Percentiles rank a stretch among this genome's conserved stretches.
phyloP scores from a whole-genome alignment of 2,888 invertebrate genomes.

The Drosophila diplacantha region DNA sequence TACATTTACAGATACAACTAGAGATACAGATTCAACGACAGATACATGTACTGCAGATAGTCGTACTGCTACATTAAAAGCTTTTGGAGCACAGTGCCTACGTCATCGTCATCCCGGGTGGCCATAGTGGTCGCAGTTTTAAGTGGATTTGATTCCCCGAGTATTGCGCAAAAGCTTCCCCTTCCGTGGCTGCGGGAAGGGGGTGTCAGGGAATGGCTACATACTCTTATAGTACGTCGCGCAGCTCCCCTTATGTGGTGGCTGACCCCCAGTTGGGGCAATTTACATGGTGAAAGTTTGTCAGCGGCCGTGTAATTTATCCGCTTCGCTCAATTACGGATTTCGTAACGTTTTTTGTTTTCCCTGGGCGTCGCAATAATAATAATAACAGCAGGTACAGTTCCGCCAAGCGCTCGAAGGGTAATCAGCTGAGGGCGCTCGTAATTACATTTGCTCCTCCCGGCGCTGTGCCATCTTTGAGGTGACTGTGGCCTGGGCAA shows the following conservation, averaged over 20 bases:
- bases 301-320: slow-evolving; percentile 58
- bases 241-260: slow-evolving; percentile 41
- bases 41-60: slow-evolving; percentile 1
- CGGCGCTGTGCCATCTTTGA: background rate
- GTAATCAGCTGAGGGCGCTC: slow-evolving; percentile 10
- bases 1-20: slow-evolving; percentile 4
- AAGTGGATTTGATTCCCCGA: slow-evolving; percentile 64
- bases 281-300: slow-evolving; percentile 60
- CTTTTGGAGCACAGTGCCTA: slow-evolving; percentile 27
- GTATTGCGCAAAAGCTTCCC: slow-evolving; percentile 60
- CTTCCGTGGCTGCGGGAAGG: slow-evolving; percentile 28
- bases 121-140: slow-evolving; percentile 39
- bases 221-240: background rate
- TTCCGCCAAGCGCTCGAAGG: slow-evolving; percentile 11
- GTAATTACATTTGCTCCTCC: slow-evolving; percentile 10
- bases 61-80: slow-evolving; percentile 6
- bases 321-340: slow-evolving; percentile 55
- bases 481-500: slow-evolving; percentile 8
- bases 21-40: background rate
- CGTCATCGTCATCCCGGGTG: slow-evolving; percentile 47
- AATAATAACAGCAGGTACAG: slow-evolving; percentile 19
- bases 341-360: slow-evolving; percentile 41
- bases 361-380: slow-evolving; percentile 1
- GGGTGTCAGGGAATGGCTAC: background rate
- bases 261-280: slow-evolving; percentile 38